Evolutionary conservation across 2,113 vertebrate genomes (phyloP).

Genomic region (Cyprinodon variegatus): DNA sequence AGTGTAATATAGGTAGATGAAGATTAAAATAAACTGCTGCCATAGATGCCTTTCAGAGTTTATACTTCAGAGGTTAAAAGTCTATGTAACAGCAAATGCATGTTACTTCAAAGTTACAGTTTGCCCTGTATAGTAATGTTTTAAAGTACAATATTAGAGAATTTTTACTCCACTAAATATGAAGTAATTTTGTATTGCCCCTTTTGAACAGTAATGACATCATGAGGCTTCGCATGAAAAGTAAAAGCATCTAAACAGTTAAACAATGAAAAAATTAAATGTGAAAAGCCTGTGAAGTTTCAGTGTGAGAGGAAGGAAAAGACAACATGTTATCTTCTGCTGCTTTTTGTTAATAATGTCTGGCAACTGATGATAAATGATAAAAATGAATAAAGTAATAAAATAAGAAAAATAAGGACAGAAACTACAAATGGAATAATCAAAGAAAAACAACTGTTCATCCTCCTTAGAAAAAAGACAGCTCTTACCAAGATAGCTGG

Average conservation of each 20-base stretch:
- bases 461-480: slow-evolving; percentile 22
- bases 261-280: background rate
- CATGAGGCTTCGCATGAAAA: slow-evolving; percentile 1
- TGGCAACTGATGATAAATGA: too few species aligned
- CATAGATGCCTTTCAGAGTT: background rate
- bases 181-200: slow-evolving; percentile 6
- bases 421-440: slow-evolving; percentile 7
- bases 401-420: background rate
- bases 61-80: background rate
- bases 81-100: background rate
- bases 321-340: background rate
- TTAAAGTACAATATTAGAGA: slow-evolving; percentile 22
- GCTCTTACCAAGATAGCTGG: slow-evolving; percentile 50
- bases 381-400: too few species aligned
- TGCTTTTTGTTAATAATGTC: too few species aligned
- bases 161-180: too few species aligned
- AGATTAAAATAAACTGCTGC: background rate
- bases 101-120: too few species aligned
- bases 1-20: background rate
- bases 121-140: background rate
- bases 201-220: slow-evolving; percentile 22
- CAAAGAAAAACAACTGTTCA: slow-evolving; percentile 21
- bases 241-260: slow-evolving; percentile 6
- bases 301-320: background rate
- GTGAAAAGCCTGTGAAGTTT: background rate